Conservation (phyloP, 2,888 invertebrate species). For the Sicus ferrugineus region DNA sequence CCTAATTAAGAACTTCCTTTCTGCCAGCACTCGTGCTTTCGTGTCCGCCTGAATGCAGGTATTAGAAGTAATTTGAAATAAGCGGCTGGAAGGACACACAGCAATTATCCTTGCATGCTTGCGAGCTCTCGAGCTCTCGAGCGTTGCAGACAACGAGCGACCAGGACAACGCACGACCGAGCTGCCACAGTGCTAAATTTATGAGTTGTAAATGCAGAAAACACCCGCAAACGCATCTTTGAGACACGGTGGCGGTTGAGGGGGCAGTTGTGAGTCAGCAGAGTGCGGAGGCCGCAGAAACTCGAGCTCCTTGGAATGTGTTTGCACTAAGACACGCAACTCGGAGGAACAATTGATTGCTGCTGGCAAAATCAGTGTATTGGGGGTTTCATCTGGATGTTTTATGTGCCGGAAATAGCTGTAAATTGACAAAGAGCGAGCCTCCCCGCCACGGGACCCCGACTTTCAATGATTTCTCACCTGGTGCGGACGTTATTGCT, state of each 20-base stretch:
- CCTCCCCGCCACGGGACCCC: no score
- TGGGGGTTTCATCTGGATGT: no score
- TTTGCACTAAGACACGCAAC: background rate
- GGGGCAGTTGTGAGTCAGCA: background rate
- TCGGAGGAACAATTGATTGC: background rate
- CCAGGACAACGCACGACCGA: background rate
- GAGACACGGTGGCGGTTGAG: background rate
- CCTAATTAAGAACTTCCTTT: background rate
- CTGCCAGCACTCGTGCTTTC: background rate
- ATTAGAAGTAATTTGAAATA: background rate
- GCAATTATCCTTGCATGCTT: conserved; percentile 12
- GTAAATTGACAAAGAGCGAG: no score
- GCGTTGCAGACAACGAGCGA: no score
- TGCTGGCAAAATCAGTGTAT: no score
- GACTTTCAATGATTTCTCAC: background rate
- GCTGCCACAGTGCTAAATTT: background rate
- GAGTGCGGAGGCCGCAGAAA: background rate
- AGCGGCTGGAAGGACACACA: background rate
- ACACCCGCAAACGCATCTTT: background rate
- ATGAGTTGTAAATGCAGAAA: conserved; percentile 1
- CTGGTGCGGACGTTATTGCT: background rate
- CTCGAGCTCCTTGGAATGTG: background rate
- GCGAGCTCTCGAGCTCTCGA: no score
- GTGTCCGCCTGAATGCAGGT: background rate
- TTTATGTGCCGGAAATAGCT: no score